Evolutionary conservation across 1,140 invertebrate species (phyloP).

Genomic region (Atopsyche davidsoni): DNA sequence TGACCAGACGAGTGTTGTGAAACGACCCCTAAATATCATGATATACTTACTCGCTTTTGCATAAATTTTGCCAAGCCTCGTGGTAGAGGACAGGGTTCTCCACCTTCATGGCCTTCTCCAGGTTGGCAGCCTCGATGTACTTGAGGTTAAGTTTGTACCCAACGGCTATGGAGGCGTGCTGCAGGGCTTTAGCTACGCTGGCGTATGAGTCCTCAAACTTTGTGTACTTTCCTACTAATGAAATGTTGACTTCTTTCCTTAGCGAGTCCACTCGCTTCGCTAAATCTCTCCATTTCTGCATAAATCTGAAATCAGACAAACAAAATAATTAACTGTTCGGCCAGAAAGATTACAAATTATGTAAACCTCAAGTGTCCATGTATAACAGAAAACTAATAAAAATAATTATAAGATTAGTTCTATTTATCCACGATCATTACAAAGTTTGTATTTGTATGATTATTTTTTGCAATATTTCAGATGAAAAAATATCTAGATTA

Average conservation of each 20-base stretch:
- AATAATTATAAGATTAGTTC: no score
- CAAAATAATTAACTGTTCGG: constrained; percentile 3
- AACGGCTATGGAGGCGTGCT: constrained; percentile 82
- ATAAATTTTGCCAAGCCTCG: constrained; percentile 89
- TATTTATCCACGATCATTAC: no score
- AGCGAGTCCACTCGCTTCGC: constrained; percentile 78
- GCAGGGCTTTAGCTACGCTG: constrained; percentile 90
- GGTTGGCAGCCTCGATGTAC: constrained; percentile 86
- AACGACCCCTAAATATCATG: no score
- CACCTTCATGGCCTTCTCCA: constrained; percentile 69
- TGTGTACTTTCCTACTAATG: constrained; percentile 98
- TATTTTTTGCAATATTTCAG: no score
- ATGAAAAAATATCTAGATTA: no score
- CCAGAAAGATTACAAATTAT: neutral
- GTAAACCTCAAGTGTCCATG: no score
- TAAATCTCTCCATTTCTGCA: constrained; percentile 87
- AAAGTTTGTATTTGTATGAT: no score
- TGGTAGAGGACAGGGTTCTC: constrained; percentile 80
- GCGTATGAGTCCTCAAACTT: constrained; percentile 93
- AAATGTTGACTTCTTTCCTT: constrained; percentile 80
- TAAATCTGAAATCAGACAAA: constrained; percentile 53
- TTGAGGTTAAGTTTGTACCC: constrained; percentile 82
- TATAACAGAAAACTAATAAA: no score
- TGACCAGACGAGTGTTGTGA: no score
- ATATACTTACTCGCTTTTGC: constrained; percentile 81